A percentile compares a stretch with the other conserved stretches of the same genome.
Conservation (phyloP, 2,797 vertebrate genomes). For the Tinamus major region DNA sequence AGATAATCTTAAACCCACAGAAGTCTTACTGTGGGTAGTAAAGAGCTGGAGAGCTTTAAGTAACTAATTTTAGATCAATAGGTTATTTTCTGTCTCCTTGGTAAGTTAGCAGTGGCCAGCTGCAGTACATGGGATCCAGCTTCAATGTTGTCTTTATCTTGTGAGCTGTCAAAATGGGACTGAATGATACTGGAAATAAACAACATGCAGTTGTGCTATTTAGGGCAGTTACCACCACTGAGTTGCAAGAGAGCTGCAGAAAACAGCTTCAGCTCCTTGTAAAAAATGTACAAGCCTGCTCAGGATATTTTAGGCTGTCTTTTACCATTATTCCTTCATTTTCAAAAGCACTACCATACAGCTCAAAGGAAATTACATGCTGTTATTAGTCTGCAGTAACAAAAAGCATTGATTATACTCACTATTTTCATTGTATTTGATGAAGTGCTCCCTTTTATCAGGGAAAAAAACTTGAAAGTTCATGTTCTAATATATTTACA, state of each 20-base stretch:
- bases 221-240: conserved; percentile 20
- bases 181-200: conserved; percentile 14
- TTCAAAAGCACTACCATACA: conserved; percentile 13
- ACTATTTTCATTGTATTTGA: conserved; percentile 3
- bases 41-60: not conserved
- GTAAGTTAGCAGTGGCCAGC: not conserved
- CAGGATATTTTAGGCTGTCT: conserved; percentile 16
- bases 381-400: conserved; percentile 48
- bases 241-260: conserved; percentile 24
- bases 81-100: not conserved
- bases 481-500: not conserved
- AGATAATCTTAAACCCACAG: not conserved
- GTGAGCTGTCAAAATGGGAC: not conserved
- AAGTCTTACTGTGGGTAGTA: not conserved
- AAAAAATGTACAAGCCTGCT: not conserved
- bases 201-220: not conserved
- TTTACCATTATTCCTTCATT: conserved; percentile 47
- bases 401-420: conserved; percentile 55
- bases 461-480: not conserved
- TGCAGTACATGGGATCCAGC: not conserved
- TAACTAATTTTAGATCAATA: not conserved
- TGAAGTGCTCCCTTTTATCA: not conserved
- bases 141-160: not conserved
- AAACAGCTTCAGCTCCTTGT: conserved; percentile 13
- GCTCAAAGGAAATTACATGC: conserved; percentile 47